Evolutionary conservation across 2,888 invertebrate genomes (phyloP), one percentile per base, ranked within the genome.

Genomic region (Agrochola lota): DNA sequence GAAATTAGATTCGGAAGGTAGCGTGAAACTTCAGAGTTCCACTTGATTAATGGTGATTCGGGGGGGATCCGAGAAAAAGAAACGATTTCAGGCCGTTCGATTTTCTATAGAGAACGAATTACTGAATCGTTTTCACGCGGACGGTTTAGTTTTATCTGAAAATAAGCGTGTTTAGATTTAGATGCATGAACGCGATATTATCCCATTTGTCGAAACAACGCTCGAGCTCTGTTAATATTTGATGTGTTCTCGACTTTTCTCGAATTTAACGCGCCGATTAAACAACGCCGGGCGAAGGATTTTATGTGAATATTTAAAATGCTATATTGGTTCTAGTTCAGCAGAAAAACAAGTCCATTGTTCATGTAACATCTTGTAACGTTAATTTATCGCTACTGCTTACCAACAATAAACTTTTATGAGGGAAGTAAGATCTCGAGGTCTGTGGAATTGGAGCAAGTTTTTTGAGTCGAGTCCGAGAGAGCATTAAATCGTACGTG

Each of bases 171-270:
- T 93, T 94, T 92, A 93, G 94, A 94, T 95, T 95, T 94, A 93
- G 94, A 94, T 95, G 93, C 93, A 94, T 93, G 94, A 93, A 91
- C 91, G 92, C 92, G 92, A 94, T 95, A 94, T 95, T 94, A 96
- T 95, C 94, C 94, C 92, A 95, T 96, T 96, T 95, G 93, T 94
- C 92, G 94, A 94, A 95, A 95, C 95, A 96, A 94, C 94, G 94
- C 95, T 92, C 93, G 92, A 88, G 92, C 92, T 86, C 86, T 87
- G 94, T 96, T 95, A 96, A 96, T 96, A 96, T 96, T 96, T 96
- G 95, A 96, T 95, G 94, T 95, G 94, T 95, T 96, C 95, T 95
- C 95, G 95, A 96, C 95, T 96, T 96, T 95, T 95, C 95, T 95
- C 94, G 94, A 96, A 96, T 96, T 95, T 95, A 95, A 96, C 94